Base-by-base conservation (phyloP, 2,888 invertebrate genomes). In the Oxystoma pomonae region DNA sequence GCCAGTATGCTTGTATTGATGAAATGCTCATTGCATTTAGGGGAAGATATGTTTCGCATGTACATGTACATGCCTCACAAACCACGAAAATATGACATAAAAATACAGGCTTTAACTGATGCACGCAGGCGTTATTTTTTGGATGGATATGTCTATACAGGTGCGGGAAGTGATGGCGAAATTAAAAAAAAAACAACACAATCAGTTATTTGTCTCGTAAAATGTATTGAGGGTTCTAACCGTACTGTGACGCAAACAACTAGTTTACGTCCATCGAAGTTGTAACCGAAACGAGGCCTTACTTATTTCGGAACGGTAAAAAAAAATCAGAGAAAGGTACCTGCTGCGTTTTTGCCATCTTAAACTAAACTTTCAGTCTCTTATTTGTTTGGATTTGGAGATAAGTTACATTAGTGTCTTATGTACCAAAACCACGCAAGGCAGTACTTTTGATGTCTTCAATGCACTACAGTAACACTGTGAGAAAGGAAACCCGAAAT, bases 51-150 rank as follows among this genome's bases (percentile, higher is more conserved):
- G 59, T 65, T 20, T 74, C 74, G 61, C 63, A n/a, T n/a, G n/a
- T n/a, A 70, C 62, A 70, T 75, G 72, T 76, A 73, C 59, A 74
- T 75, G 18, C 73, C 74, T 7, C 74, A 72, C 57, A 75, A 74
- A 72, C 74, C 1, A 64, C 66, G n/a, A 73, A 74, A 63, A 74
- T 75, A 68, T 73, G 74, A 1, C 66, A 76, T 16, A 76, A 76
- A 67, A n/a, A 50, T 50, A 67, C 75, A 58, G 65, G 65, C 60
- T 71, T 73, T 75, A 59, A 73, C 72, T 59, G 74, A 75, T 65
- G 64, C 64, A 52, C 52, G 64, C 53, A 67, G 50, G 49, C 17
- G 59, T 19, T 74, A 72, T 55, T 60, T 74, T 17, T 71, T 64
- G 57, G 70, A 73, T 65, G 70, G 65, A 16, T 71, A 74, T 56